Conservation (phyloP, 2,888 invertebrate species). For the Alsophila aescularia region DNA sequence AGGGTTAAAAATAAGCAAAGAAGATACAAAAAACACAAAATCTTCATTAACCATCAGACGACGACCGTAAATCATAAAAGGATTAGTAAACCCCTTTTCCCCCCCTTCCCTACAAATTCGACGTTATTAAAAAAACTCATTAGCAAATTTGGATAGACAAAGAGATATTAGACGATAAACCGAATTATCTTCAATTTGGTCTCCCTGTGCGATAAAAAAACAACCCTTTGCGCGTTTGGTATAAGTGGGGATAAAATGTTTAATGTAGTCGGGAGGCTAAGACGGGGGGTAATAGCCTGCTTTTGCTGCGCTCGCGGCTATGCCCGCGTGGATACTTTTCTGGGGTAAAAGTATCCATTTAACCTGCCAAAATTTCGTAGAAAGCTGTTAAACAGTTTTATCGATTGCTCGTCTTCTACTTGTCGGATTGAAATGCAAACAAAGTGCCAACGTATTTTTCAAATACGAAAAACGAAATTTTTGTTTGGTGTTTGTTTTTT, state of each 20-base stretch:
- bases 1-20: slow-evolving; percentile 56
- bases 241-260: slow-evolving; percentile 36
- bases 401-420: too few species aligned
- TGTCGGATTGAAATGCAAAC: too few species aligned
- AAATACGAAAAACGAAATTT: too few species aligned
- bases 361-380: too few species aligned
- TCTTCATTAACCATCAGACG: slow-evolving; percentile 54
- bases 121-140: slow-evolving; percentile 83
- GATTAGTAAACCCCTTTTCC: slow-evolving; percentile 52
- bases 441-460: too few species aligned
- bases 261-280: slow-evolving; percentile 28
- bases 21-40: slow-evolving; percentile 42
- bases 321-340: too few species aligned
- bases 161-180: slow-evolving; percentile 81
- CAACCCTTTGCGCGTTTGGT: slow-evolving; percentile 31
- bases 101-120: slow-evolving; percentile 71
- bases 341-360: too few species aligned
- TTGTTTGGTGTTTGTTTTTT: too few species aligned
- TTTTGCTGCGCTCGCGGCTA: slow-evolving; percentile 24
- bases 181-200: slow-evolving; percentile 69
- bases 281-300: slow-evolving; percentile 26
- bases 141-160: slow-evolving; percentile 82
- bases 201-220: slow-evolving; percentile 60
- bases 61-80: slow-evolving; percentile 75
- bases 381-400: too few species aligned